Evolutionary conservation across 2,888 invertebrate genomes (phyloP).

Genomic region (Galerucella calmariensis): DNA sequence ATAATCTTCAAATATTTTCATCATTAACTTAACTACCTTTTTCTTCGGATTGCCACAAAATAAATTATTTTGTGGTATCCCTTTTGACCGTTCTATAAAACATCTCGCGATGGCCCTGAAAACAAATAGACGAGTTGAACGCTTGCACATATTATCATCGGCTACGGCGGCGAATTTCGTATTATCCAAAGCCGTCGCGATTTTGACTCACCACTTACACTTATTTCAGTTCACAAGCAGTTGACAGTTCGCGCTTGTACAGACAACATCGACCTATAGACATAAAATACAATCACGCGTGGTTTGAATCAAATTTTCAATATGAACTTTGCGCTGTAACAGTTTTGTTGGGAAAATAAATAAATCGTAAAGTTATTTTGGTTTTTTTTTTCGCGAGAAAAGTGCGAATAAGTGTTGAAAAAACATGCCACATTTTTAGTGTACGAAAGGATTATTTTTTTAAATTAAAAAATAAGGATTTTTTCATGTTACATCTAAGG

Average conservation of each 20-base stretch:
- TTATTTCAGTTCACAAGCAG: not conserved
- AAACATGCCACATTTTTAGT: slow-evolving; percentile 14
- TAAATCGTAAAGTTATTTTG: slow-evolving; percentile 11
- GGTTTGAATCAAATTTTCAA: not conserved
- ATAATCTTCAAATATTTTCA: too few species aligned
- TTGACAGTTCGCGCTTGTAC: slow-evolving; percentile 1
- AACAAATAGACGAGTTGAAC: slow-evolving; percentile 19
- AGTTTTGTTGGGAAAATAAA: slow-evolving; percentile 7
- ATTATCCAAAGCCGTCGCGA: slow-evolving; percentile 28
- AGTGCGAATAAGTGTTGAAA: slow-evolving; percentile 7
- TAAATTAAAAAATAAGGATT: slow-evolving; percentile 3
- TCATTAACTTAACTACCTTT: too few species aligned
- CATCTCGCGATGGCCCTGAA: slow-evolving; percentile 7
- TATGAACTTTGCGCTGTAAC: not conserved
- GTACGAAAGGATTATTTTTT: not conserved
- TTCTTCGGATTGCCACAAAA: too few species aligned
- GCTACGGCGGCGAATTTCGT: slow-evolving; percentile 14
- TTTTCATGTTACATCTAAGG: slow-evolving; percentile 12
- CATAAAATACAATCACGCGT: not conserved
- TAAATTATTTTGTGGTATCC: not conserved
- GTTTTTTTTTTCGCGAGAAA: not conserved
- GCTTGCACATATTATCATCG: slow-evolving; percentile 11
- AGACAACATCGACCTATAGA: not conserved
- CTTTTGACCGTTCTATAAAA: slow-evolving; percentile 2
- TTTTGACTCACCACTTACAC: slow-evolving; percentile 5